Percentiles rank a stretch among this genome's conserved stretches.
These are phyloP conservation scores for Gibbula magus DNA, from an alignment of 2,888 invertebrate species.

Conservation along the genomic window DNA sequence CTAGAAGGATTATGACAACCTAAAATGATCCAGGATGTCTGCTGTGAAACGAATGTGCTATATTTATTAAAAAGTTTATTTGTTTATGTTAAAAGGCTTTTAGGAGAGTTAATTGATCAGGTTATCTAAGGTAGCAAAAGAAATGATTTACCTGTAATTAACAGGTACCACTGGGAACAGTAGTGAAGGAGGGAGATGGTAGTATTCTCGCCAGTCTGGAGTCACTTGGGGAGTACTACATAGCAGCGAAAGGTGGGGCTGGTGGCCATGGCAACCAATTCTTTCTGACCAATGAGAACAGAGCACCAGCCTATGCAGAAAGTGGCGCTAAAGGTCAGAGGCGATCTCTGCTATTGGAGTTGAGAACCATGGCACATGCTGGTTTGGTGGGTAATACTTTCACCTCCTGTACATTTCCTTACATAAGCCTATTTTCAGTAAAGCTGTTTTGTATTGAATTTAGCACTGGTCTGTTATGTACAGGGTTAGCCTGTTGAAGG, in stretches of 20 bases:
- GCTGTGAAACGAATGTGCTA: too few relatives aligned
- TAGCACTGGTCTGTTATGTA: too few relatives aligned
- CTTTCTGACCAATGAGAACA: slow-evolving; percentile 87
- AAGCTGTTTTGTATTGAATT: too few relatives aligned
- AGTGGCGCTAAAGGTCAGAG: slow-evolving; percentile 90
- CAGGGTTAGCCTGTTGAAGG: too few relatives aligned
- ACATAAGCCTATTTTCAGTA: too few relatives aligned
- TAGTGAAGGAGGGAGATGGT: slow-evolving; percentile 80
- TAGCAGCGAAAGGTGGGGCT: slow-evolving; percentile 95
- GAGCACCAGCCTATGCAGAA: slow-evolving; percentile 89
- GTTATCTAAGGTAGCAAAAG: too few relatives aligned
- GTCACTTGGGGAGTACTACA: slow-evolving; percentile 84
- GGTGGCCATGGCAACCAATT: slow-evolving; percentile 97
- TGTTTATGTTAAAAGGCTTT: too few relatives aligned
- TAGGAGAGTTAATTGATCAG: too few relatives aligned
- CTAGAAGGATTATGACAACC: too few relatives aligned
- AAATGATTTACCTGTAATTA: slow-evolving; percentile 24
- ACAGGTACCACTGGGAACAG: slow-evolving; percentile 88
- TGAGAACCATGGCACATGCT: slow-evolving; percentile 94
- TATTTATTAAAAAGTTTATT: too few relatives aligned
- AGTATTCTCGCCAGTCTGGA: slow-evolving; percentile 83
- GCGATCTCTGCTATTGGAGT: slow-evolving; percentile 80
- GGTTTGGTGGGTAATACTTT: slow-evolving; percentile 78
- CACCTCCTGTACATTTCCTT: too few relatives aligned
- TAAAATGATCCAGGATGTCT: too few relatives aligned